Evolutionary conservation across 2,797 vertebrate genomes (phyloP), one percentile per base, ranked within the genome.

Genomic region (Tinamus major): DNA sequence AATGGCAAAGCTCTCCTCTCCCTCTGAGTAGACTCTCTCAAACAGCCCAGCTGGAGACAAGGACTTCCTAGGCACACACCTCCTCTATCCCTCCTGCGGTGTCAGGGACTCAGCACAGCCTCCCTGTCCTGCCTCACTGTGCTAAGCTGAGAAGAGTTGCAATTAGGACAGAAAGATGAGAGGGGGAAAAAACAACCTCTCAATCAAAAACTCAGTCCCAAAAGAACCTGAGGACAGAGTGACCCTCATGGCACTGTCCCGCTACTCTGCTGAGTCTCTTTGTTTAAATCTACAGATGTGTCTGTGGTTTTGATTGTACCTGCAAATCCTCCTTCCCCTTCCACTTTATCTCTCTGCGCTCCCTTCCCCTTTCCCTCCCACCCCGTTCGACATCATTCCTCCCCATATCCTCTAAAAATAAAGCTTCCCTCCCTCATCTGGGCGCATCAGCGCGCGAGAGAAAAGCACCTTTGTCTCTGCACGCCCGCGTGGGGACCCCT

Each of bases 251-350:
- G 46, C n/a, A 89, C 35, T 56, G 56, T 27, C 23, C 18, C 9
- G 79, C 64, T 76, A 53, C 61, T 46, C 63, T 53, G 24, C 21
- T 4, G 0, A 68, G 20, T 72, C 35, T 81, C 51, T 67, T 53
- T 12, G 46, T 69, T 37, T 41, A 91, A 49, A 87, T 55, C 69
- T 72, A 58, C 69, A 81, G 61, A 59, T 0, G 0, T 62, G 41
- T 46, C 76, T 77, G n/a, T n/a, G 41, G 37, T 51, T 95, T 63
- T 81, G 78, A 95, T 42, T 94, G 93, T 87, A 90, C 77, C 46
- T 72, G 85, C 91, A 89, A 89, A 88, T 85, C 49, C 61, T 92
- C 35, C n/a, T 44, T 61, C 49, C 55, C 18, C 74, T 71, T n/a
- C 70, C 71, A 53, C 81, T 92, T 80, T 44, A 21, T 51, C 27